Evolutionary conservation across 2,888 invertebrate species (phyloP), one percentile per base, ranked within the genome.

Genomic region (Athetis lepigone): DNA sequence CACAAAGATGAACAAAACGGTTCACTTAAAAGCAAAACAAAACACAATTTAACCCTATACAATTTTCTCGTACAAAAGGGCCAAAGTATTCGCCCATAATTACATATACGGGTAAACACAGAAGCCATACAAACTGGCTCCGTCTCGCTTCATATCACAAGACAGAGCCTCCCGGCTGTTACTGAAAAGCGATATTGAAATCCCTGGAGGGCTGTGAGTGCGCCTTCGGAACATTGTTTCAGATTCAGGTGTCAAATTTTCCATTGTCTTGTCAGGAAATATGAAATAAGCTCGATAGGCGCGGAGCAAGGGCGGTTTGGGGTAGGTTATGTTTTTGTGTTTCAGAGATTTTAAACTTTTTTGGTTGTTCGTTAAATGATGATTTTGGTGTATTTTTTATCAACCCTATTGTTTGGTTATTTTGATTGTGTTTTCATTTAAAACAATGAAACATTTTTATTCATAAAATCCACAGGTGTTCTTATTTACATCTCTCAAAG

Each of bases 171-270:
- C 72, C 61, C 70, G 51, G 68, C 72, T 75, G 81, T 70, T 70
- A 76, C 81, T 74, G 81, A 76, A 76, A 74, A 72, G 71, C 74
- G 81, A 81, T 80, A 80, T 80, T 81, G 76, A 74, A 79, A 71
- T 79, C 79, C 81, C 79, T 63, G 49, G 67, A 51, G 79, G 74
- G 70, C 65, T 50, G 61, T 55, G 81, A 71, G 75, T 60, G 72
- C 58, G 68, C 65, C 64, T 68, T 67, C 72, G 63, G 70, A 80
- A 74, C 77, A 74, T 72, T 78, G 75, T 75, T 70, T 74, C 70
- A 78, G 81, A 79, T 80, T 80, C 69, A 75, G 77, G 79, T 85
- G 84, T 88, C 87, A 86, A 86, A 85, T 87, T 82, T 80, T 79
- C 85, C 77, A 82, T 85, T 84, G 81, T 81, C 81, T 80, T 84